Conservation (phyloP, 2,113 vertebrate species). For the Turnix velox region DNA sequence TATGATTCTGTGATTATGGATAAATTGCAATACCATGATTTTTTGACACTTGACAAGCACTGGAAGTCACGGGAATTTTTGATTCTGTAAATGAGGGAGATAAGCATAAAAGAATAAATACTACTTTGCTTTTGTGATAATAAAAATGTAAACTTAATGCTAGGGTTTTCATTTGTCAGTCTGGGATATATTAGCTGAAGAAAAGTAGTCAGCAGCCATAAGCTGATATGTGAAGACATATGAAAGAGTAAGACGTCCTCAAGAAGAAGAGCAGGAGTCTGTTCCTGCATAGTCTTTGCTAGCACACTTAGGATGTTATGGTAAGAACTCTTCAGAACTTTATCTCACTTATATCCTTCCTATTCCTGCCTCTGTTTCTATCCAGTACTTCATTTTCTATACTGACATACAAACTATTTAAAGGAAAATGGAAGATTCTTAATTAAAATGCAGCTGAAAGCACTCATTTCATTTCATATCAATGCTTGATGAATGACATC, state of each 20-base stretch:
- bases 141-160: neutral
- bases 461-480: neutral
- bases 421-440: neutral
- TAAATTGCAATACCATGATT: neutral
- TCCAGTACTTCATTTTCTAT: neutral
- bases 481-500: fast-evolving
- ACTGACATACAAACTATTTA: neutral
- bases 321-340: neutral
- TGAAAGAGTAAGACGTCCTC: neutral
- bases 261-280: neutral
- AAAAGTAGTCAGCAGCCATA: neutral
- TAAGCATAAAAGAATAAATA: neutral
- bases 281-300: neutral
- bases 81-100: neutral
- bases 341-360: neutral
- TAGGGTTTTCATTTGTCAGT: neutral
- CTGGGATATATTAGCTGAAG: neutral
- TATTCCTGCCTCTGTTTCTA: neutral
- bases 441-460: neutral
- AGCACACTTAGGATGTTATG: neutral
- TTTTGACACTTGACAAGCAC: neutral
- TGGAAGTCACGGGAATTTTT: neutral
- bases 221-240: neutral
- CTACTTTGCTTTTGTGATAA: neutral
- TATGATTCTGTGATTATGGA: too few species aligned